Base-by-base conservation (phyloP, 2,113 vertebrate species). In the Pomatorhinus ruficollis region DNA sequence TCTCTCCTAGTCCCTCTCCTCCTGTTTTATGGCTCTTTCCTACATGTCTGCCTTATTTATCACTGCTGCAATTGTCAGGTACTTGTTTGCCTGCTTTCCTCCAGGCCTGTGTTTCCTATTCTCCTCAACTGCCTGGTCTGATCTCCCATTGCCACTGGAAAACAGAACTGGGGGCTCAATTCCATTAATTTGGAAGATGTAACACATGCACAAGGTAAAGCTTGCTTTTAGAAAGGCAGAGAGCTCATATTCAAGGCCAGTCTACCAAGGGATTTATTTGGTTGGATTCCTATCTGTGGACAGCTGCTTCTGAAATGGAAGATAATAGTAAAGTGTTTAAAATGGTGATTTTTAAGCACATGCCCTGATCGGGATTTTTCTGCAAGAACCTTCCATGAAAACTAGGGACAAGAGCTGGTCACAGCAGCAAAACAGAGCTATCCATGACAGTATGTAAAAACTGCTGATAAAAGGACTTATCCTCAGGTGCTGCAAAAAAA, bases 71-170 rank as follows among this genome's bases (percentile, higher is more conserved):
- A 12, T 76, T 83, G 44, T 44, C 0, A 1, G 31, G 33, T 33
- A 25, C n/a, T 74, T 77, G 37, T 90, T 75, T 57, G 42, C 15
- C 50, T 69, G 33, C 59, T 60, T 65, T 81, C 31, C 60, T 69
- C 64, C 78, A 33, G 18, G 23, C 8, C 25, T 0, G 0, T 21
- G 16, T 50, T 82, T 59, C 61, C 61, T 65, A 13, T 75, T 79
- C 44, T 81, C 45, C 33, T 78, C 44, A 50, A 0, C 37, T 25
- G 27, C 39, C 35, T 35, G 24, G 6, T 39, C 69, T 39, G 50
- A 54, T 69, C 17, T 5, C 12, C 65, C 37, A 11, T 2, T 0
- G 0, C 20, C 52, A 40, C 2, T 2, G 6, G 37, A 63, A 75
- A 82, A 69, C 10, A 66, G 68, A 81, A 52, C 0, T 35, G 37